phyloP scores from a whole-genome alignment of 1,140 invertebrate species.

The Venturia canescens region DNA sequence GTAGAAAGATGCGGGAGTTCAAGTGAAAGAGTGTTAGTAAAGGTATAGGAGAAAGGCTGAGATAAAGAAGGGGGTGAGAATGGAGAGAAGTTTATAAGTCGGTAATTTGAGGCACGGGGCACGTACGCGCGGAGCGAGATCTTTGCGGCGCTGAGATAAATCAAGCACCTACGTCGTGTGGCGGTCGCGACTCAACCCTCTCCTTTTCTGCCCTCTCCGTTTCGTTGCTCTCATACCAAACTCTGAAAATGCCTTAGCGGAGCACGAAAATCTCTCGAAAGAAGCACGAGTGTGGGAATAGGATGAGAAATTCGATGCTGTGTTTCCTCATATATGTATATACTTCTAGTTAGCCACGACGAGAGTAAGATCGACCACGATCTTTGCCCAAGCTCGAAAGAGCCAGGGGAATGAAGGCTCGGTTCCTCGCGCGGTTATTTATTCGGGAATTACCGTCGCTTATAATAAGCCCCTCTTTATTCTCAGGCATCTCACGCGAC shows the following conservation, averaged over 20 bases:
- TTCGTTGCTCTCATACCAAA: conserved; percentile 50
- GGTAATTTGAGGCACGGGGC: conserved; percentile 76
- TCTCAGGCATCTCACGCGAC: conserved; percentile 61
- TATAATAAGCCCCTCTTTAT: conserved; percentile 78
- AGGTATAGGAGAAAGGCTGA: neutral
- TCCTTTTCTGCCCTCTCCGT: conserved; percentile 47
- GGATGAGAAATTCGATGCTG: neutral
- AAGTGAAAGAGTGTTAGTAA: neutral
- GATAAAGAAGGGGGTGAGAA: conserved; percentile 32
- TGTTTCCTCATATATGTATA: neutral
- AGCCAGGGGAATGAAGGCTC: neutral
- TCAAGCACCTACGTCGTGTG: conserved; percentile 69
- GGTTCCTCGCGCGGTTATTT: conserved; percentile 69
- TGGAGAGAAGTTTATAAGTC: conserved; percentile 75
- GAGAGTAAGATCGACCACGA: conserved; percentile 47
- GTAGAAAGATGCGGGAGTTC: no score
- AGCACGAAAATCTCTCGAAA: conserved; percentile 37
- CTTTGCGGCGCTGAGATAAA: conserved; percentile 76
- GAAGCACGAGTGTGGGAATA: conserved; percentile 6
- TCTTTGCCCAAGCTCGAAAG: conserved; percentile 61
- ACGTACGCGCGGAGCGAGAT: conserved; percentile 74
- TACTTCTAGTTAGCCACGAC: neutral
- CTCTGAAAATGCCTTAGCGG: conserved; percentile 50
- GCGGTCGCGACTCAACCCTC: conserved; percentile 54
- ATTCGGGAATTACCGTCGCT: conserved; percentile 77